phyloP scores from a whole-genome alignment of 2,113 vertebrate genomes.

The Cyrtonyx montezumae region DNA sequence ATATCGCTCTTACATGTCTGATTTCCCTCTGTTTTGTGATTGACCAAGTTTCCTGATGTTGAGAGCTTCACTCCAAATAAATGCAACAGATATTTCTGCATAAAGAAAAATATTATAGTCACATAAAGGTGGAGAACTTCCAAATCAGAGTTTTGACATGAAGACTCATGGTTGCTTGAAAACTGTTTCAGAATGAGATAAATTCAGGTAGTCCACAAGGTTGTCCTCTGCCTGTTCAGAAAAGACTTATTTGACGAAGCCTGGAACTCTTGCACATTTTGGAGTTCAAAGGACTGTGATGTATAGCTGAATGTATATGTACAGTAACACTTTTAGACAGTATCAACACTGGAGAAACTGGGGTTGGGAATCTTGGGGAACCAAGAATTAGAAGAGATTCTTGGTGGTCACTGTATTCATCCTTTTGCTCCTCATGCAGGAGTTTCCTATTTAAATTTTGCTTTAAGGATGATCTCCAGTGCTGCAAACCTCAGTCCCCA shows the following conservation, averaged over 20 bases:
- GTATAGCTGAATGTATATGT: neutral
- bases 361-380: neutral
- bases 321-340: neutral
- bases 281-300: neutral
- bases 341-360: neutral
- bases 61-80: neutral
- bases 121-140: slow-evolving; percentile 8
- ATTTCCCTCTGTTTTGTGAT: neutral
- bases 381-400: neutral
- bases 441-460: neutral
- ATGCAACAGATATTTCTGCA: neutral
- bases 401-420: neutral
- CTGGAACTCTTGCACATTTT: neutral
- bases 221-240: neutral
- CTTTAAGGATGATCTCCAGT: neutral
- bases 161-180: neutral
- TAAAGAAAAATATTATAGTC: slow-evolving; percentile 13
- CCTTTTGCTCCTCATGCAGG: neutral
- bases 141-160: neutral
- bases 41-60: neutral
- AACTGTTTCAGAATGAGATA: neutral
- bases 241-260: neutral
- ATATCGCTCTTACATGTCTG: neutral
- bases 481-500: neutral
- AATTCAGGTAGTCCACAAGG: neutral